Evolutionary conservation across 2,888 invertebrate species (phyloP), one percentile per base, ranked within the genome.

Genomic region (Chrysolina americana): DNA sequence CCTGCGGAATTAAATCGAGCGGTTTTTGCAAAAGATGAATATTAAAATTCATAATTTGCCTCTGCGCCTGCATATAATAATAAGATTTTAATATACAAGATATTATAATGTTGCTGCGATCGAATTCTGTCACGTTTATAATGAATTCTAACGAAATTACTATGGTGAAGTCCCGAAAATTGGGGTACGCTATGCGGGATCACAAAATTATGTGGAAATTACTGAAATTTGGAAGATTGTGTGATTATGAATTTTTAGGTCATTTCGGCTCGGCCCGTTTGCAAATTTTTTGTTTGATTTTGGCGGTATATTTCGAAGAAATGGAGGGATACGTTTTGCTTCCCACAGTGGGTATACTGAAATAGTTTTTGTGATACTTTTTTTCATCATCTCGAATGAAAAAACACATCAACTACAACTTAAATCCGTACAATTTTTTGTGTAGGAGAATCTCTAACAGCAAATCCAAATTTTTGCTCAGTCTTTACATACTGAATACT

Each of bases 131-230:
- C 75, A 75, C 75, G 75, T 75, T 70, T 70, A 75, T 75, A 75
- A 75, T 75, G 75, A 63, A 65, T 72, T 75, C 72, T 75, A 75
- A 72, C 69, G 62, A 75, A 75, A 75, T 75, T 75, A 65, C 62
- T 72, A 71, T 75, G 75, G 75, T 70, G 66, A 62, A 75, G 66
- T 50, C 75, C 75, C 66, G 62, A 70, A 75, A 75, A 72, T 75
- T 75, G 75, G 70, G 72, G 70, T 62, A 62, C 66, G 70, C 70
- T 68, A 62, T 70, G 41, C 65, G 53, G 70, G 75, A 76, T 73
- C 72, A 70, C 71, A 19, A 74, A 72, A 78, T 74, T 78, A 76
- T 74, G 69, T 68, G 70, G 72, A 75, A 74, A 78, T 78, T 78
- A 78, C 78, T 74, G 63, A 74, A 78, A 78, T 78, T 76, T 71